These are phyloP conservation scores for Taenioides sp. DNA, from an alignment of 2,797 vertebrate genomes.

Conservation along the genomic window DNA sequence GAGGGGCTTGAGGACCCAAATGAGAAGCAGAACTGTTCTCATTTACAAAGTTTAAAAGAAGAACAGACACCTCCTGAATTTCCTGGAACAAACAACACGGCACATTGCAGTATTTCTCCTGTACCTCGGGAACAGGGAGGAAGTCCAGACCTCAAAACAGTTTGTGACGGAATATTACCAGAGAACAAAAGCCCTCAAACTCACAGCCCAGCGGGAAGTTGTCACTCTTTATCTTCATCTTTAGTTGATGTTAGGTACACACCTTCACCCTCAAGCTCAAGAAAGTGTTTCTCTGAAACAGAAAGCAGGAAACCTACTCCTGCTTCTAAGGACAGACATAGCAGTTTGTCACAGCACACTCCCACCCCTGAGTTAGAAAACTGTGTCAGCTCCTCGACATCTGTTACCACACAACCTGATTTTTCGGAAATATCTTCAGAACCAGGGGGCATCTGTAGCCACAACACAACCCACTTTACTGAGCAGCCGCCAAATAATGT, in stretches of 20 bases:
- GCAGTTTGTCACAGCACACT: conserved; percentile 44
- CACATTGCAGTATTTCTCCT: conserved; percentile 39
- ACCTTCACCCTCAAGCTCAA: conserved; percentile 34
- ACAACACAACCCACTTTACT: conserved; percentile 36
- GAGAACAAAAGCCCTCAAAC: conserved; percentile 39
- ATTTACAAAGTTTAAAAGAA: conserved; percentile 31
- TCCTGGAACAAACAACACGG: conserved; percentile 28
- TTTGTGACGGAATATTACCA: conserved; percentile 39
- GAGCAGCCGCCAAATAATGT: conserved; percentile 20
- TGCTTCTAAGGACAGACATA: conserved; percentile 36
- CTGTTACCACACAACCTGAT: conserved; percentile 31
- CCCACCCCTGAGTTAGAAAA: conserved; percentile 34
- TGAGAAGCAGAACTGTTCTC: conserved; percentile 55
- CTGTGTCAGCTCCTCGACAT: conserved; percentile 37
- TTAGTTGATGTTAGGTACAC: conserved; percentile 54
- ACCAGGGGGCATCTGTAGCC: conserved; percentile 14
- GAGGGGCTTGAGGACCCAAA: conserved; percentile 79
- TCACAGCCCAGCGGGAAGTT: conserved; percentile 36
- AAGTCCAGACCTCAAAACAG: conserved; percentile 26
- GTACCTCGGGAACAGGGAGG: conserved; percentile 21
- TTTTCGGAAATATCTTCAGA: conserved; percentile 31
- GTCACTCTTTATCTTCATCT: conserved; percentile 50
- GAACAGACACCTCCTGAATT: conserved; percentile 29
- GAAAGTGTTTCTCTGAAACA: conserved; percentile 30
- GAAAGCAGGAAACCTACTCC: conserved; percentile 46